Evolutionary conservation across 2,888 invertebrate species (phyloP), one percentile per base, ranked within the genome.

Genomic region (Melikaiella ostensackeni): DNA sequence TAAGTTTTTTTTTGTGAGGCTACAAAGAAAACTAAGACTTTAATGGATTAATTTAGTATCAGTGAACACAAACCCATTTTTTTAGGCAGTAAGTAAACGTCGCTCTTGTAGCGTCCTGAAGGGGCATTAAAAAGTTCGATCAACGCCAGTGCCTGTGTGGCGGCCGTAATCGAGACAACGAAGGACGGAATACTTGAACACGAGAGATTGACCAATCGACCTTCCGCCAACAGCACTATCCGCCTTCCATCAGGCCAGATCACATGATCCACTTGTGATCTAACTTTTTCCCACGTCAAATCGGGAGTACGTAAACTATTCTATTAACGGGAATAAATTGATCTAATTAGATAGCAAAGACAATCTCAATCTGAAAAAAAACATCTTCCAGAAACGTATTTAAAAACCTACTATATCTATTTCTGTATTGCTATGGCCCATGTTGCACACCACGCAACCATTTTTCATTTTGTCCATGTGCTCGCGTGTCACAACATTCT

Each of bases 61-160:
- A 33, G 38, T 55, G 46, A 66, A 59, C 70, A 90, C 93, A 90
- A 92, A 96, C 97, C 97, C 99, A 99, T 98, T 93, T 99, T 99
- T 93, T 99, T 99, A 75, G 99, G 99, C 87, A 99, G 93, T 83
- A 99, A 94, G 92, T 99, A 99, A 24, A 99, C 99, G 91, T 99
- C 99, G 82, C 98, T 95, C 93, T 98, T 99, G 92, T 99, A 99
- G 80, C 99, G 94, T 59, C 98, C 98, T 73, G 95, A 93, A 19
- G 99, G 99, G 11, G 99, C 99, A 93, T 99, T 99, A 90, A 97
- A 99, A 61, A 99, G 93, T 92, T 99, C 99, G 88, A 99, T 99
- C 82, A 99, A 94, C 33, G 99, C 99, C 81, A 99, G 92, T 13
- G 98, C 98, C 93, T 99, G 99, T 57, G 99, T 99, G 80, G 98